Evolutionary conservation across 2,797 vertebrate genomes (phyloP), one percentile per base, ranked within the genome.

Genomic region (Staurois parvus): DNA sequence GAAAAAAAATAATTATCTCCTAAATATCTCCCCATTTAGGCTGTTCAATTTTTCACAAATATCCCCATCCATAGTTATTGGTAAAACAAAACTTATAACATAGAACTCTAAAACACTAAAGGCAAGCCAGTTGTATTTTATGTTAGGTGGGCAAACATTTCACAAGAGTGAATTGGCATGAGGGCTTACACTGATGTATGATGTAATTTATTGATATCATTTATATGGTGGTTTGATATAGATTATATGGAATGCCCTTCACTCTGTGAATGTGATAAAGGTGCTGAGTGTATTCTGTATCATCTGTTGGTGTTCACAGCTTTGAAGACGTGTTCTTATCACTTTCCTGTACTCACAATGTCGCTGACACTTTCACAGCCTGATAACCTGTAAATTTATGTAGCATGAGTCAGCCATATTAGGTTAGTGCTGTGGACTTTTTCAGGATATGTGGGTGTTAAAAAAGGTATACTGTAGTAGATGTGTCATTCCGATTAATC

Each of bases 341-440:
- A 84, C 75, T 48, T 30, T 7, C 74, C 77, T 11, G 24, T 29
- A 32, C 42, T 84, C 83, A 62, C 75, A 78, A 30, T n/a, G 12
- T 52, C 29, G 26, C n/a, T 84, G 75, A 70, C 75, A 84, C 52
- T 17, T 78, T 78, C 34, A 72, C 42, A 78, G 29, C 48, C 75
- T 62, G 29, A 64, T 70, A 62, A 30, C 52, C 67, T 84, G 83
- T 28, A 72, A 78, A 84, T 84, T 84, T 78, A 84, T 84, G 74
- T 32, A 72, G 79, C 67, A 70, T 48, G 21, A 3, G 26, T 72
- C 17, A 80, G 78, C 79, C 79, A 9, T 26, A 11, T 59, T 37
- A 24, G 52, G 21, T 59, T 59, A 81, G 32, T n/a, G 15, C 6
- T 19, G 2, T n/a, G 29, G 30, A n/a, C 67, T 37, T 30, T 34